phyloP scores from a whole-genome alignment of 2,888 invertebrate genomes.

The Lithophane ornitopus region DNA sequence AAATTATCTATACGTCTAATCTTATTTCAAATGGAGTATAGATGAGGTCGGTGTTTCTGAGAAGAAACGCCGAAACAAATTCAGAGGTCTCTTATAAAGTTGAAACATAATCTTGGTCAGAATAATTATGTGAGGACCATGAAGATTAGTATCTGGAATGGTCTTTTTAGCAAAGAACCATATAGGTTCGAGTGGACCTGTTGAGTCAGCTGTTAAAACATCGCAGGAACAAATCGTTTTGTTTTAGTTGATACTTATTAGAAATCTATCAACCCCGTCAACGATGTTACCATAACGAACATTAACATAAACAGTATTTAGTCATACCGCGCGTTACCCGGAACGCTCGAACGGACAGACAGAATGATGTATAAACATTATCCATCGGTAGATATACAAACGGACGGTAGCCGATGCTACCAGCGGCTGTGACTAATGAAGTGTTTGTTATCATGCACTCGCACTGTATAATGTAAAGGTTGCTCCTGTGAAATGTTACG shows the following conservation, averaged over 20 bases:
- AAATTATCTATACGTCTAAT: no score
- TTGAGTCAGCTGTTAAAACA: background rate
- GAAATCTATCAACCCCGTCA: slow-evolving; percentile 2
- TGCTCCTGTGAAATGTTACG: slow-evolving; percentile 3
- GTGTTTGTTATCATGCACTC: slow-evolving; percentile 42
- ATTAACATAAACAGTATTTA: slow-evolving; percentile 36
- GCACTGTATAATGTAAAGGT: slow-evolving; percentile 30
- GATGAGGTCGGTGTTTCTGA: no score
- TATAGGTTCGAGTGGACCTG: no score
- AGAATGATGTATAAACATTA: slow-evolving; percentile 51
- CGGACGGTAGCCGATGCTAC: slow-evolving; percentile 31
- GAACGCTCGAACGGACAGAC: slow-evolving; percentile 46
- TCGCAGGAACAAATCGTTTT: background rate
- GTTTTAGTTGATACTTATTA: slow-evolving; percentile 3
- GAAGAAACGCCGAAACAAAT: no score
- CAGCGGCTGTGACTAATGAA: slow-evolving; percentile 49
- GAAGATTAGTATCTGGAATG: no score
- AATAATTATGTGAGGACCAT: no score
- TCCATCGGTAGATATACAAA: slow-evolving; percentile 30
- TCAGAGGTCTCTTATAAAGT: no score
- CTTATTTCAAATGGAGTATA: no score
- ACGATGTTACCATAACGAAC: no score
- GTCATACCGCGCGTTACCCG: slow-evolving; percentile 24
- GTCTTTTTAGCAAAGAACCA: no score
- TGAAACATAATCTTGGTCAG: no score